phyloP scores from a whole-genome alignment of 1,140 invertebrate genomes.

The Akabosia matsudoensis region DNA sequence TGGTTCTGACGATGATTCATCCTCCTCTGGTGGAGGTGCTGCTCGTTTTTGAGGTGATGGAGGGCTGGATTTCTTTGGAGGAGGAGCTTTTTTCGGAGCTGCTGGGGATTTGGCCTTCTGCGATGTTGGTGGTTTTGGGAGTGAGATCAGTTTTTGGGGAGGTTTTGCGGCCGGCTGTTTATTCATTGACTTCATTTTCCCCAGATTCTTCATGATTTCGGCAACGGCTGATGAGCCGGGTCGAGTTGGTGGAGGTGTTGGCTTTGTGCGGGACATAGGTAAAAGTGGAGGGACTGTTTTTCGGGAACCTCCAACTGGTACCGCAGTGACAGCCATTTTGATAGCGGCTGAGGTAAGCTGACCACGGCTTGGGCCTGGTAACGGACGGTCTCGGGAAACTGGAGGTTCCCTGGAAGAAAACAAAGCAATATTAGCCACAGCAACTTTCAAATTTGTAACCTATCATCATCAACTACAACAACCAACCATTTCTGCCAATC shows the following conservation, averaged over 20 bases:
- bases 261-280: no score
- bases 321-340: no score
- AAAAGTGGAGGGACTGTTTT: background rate
- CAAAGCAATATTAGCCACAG: no score
- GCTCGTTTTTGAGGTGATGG: background rate
- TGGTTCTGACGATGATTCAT: background rate
- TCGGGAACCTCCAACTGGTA: no score
- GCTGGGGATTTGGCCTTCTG: background rate
- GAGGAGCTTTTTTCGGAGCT: background rate
- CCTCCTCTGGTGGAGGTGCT: background rate
- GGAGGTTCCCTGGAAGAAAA: background rate
- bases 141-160: background rate
- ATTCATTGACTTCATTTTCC: background rate
- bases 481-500: slow-evolving; percentile 10
- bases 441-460: background rate
- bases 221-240: background rate
- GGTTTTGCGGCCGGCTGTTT: background rate
- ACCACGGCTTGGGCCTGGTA: no score
- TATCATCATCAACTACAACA: background rate
- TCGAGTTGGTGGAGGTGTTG: background rate
- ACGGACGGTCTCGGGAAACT: no score
- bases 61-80: background rate
- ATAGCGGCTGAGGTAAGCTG: no score
- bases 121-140: background rate
- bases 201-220: background rate